Conservation (phyloP, 2,113 vertebrate species). For the Tragelaphus imberbis region DNA sequence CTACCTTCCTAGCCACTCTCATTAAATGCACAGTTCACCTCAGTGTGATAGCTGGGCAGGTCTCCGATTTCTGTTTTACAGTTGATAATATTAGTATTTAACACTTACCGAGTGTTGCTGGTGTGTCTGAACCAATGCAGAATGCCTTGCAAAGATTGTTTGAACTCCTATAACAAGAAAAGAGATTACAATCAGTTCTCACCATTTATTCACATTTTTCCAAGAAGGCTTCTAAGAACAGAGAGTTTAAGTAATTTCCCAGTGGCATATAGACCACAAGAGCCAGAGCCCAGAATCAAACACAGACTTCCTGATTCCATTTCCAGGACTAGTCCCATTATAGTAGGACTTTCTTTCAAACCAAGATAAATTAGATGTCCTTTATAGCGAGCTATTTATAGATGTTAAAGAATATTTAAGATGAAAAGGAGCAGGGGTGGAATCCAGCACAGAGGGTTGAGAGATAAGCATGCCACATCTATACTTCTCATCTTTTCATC, state of each 20-base stretch:
- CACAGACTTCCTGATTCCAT: background rate
- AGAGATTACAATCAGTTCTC: background rate
- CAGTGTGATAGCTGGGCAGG: background rate
- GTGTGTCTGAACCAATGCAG: background rate
- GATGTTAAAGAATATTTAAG: conserved; percentile 3
- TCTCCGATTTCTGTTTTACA: background rate
- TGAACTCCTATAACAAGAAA: background rate
- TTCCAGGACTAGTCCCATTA: background rate
- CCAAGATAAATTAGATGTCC: background rate
- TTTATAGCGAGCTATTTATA: conserved; percentile 20
- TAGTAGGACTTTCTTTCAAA: background rate
- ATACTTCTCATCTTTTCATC: background rate
- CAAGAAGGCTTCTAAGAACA: background rate
- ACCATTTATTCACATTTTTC: background rate
- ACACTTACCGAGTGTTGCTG: background rate
- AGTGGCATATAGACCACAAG: background rate
- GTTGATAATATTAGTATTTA: background rate
- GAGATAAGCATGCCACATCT: background rate
- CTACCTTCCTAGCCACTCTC: background rate
- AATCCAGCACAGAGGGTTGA: background rate
- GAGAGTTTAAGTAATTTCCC: background rate
- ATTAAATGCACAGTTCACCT: background rate
- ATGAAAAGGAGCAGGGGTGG: background rate
- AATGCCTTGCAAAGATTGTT: background rate
- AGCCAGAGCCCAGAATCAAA: background rate